Base-by-base conservation (phyloP, 2,797 vertebrate genomes). In the Danionella dracula region DNA sequence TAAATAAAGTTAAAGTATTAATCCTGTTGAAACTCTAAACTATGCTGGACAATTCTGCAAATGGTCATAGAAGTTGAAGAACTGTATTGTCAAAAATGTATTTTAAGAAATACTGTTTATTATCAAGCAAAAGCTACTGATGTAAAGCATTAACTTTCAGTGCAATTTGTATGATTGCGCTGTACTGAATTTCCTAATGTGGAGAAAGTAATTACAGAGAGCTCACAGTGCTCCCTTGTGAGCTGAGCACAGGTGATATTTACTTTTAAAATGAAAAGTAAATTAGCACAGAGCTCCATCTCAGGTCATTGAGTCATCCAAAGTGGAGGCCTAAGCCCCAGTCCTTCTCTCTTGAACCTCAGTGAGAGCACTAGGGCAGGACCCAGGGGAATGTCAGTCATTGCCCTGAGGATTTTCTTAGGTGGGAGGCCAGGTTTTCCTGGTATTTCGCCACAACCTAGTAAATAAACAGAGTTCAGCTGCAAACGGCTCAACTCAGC, bases 301-400 rank as follows among this genome's bases (percentile, higher is more conserved):
- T 32, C 16, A 13, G 49, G 61, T 53, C 62, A 65, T 19, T 41
- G 23, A 51, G 60, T 63, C 53, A 57, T 38, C 11, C 34, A 32
- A 11, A 17, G 34, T 16, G 41, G 44, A 58, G 50, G 41, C 32
- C 50, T 40, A 16, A 10, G 32, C 29, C 53, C 23, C 17, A 16
- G 21, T 59, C 37, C 45, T 21, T 21, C 58, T 61, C 54, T 45
- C 31, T 23, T 35, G 13, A 66, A 58, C 41, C 46, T 49, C 41
- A 23, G 19, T n/a, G 8, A 42, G 41, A 21, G 46, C 45, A 56
- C 21, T 40, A 74, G 73, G 77, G 73, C 68, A 78, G 56, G 68
- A 78, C 75, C 77, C 76, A 71, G 73, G 68, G 71, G 76, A 73
- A 69, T 46, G 62, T 79, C 78, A 72, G 78, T 83, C 75, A 77